Percentiles rank a stretch among this genome's conserved stretches.
Evolutionary conservation across 2,888 invertebrate genomes (phyloP).

Genomic region (Epistrophella euchroma): DNA sequence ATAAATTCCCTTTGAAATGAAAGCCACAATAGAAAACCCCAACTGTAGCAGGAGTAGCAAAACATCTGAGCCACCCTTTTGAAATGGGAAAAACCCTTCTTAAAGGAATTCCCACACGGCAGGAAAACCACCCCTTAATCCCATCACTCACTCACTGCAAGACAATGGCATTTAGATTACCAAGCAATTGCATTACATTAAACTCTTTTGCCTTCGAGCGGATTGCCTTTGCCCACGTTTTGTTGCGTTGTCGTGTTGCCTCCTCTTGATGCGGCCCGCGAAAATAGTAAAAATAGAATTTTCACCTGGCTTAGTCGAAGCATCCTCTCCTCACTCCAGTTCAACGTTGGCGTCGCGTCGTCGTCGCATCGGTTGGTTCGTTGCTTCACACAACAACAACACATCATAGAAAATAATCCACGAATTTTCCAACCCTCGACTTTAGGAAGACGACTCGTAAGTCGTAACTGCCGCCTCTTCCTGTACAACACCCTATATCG

Average conservation of each 20-base stretch:
- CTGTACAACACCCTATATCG: not conserved
- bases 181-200: constrained; percentile 74
- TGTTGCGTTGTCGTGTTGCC: constrained; percentile 1
- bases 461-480: not conserved
- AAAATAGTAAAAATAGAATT: constrained; percentile 68
- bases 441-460: constrained; percentile 9
- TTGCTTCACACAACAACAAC: constrained; percentile 56
- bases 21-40: constrained; percentile 28
- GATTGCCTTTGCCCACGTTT: constrained; percentile 39
- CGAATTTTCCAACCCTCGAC: constrained; percentile 35
- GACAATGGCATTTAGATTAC: constrained; percentile 73
- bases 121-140: constrained; percentile 56
- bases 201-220: constrained; percentile 64
- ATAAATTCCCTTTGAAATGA: constrained; percentile 26
- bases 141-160: constrained; percentile 65
- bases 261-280: not conserved
- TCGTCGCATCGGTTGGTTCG: not conserved
- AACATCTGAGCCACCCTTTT: constrained; percentile 24
- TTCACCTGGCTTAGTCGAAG: constrained; percentile 49
- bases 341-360: not conserved
- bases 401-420: constrained; percentile 63
- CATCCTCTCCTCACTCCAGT: not conserved
- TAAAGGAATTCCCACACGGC: constrained; percentile 35
- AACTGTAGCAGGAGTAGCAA: not conserved
- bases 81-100: constrained; percentile 24